Percentiles rank a stretch among this genome's conserved stretches.
phyloP scores from a whole-genome alignment of 2,113 vertebrate species.

The Sclerurus mexicanus region DNA sequence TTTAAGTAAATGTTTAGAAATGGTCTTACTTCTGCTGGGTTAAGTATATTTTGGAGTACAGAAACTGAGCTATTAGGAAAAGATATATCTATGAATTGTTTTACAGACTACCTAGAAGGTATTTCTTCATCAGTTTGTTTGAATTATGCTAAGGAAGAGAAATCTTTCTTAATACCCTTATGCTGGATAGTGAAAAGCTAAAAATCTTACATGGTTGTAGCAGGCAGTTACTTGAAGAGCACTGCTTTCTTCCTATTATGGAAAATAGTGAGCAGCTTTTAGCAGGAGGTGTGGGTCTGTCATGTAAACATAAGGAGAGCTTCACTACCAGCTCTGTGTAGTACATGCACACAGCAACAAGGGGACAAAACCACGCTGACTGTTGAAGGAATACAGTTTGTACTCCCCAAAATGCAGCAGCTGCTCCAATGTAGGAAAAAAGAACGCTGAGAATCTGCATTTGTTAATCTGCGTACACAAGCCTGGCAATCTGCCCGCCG shows the following conservation, averaged over 20 bases:
- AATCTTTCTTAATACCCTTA: not conserved
- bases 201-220: not conserved
- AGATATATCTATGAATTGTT: not conserved
- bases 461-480: not conserved
- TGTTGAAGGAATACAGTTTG: not conserved
- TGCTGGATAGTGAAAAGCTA: not conserved
- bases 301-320: conserved; percentile 34
- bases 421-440: not conserved
- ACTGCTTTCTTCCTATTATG: conserved; percentile 63
- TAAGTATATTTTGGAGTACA: not conserved
- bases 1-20: not conserved
- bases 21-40: not conserved
- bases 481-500: not conserved
- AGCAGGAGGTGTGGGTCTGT: conserved; percentile 42
- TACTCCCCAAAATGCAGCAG: not conserved
- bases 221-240: not conserved
- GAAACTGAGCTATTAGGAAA: not conserved
- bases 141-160: not conserved
- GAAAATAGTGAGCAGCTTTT: conserved; percentile 10
- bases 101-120: not conserved
- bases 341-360: not conserved
- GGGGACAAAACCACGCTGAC: not conserved
- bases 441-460: not conserved
- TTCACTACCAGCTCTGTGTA: not conserved
- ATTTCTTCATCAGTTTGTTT: not conserved